phyloP scores from a whole-genome alignment of 1,140 invertebrate genomes.

The Eurosta solidaginis region DNA sequence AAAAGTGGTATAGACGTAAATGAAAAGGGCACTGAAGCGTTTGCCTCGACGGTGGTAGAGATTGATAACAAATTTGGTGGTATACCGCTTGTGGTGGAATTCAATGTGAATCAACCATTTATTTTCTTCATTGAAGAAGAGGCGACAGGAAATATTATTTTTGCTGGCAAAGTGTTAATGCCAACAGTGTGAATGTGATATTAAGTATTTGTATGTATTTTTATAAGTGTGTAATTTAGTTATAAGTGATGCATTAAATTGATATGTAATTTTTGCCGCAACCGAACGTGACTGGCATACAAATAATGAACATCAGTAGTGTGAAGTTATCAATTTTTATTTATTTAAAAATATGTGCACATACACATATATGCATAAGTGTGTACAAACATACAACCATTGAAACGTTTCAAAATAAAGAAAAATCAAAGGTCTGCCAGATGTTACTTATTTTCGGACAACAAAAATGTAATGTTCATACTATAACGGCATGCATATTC shows the following conservation, averaged over 20 bases:
- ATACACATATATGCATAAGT: neutral
- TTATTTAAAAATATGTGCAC: neutral
- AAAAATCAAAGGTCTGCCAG: too few relatives aligned
- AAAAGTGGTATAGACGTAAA: slow-evolving; percentile 83
- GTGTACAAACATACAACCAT: too few relatives aligned
- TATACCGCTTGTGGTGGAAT: slow-evolving; percentile 60
- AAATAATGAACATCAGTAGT: neutral
- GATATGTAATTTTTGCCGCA: neutral
- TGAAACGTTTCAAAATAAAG: too few relatives aligned
- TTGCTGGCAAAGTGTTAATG: slow-evolving; percentile 72
- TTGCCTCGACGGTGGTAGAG: slow-evolving; percentile 73
- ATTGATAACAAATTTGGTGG: slow-evolving; percentile 75
- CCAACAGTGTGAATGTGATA: slow-evolving; percentile 52
- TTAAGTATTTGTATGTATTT: neutral
- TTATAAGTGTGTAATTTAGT: neutral
- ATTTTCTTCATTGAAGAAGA: slow-evolving; percentile 82
- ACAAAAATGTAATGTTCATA: too few relatives aligned
- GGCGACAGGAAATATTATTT: slow-evolving; percentile 70
- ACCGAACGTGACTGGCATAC: neutral
- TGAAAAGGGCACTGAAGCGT: slow-evolving; percentile 80
- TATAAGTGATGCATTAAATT: neutral
- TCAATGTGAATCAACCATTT: slow-evolving; percentile 75
- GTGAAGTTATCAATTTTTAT: neutral
- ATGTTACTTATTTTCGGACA: too few relatives aligned
- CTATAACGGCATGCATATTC: too few relatives aligned